These are phyloP conservation scores for Anas platyrhynchos DNA, from an alignment of 2,113 vertebrate species.

Conservation along the genomic window DNA sequence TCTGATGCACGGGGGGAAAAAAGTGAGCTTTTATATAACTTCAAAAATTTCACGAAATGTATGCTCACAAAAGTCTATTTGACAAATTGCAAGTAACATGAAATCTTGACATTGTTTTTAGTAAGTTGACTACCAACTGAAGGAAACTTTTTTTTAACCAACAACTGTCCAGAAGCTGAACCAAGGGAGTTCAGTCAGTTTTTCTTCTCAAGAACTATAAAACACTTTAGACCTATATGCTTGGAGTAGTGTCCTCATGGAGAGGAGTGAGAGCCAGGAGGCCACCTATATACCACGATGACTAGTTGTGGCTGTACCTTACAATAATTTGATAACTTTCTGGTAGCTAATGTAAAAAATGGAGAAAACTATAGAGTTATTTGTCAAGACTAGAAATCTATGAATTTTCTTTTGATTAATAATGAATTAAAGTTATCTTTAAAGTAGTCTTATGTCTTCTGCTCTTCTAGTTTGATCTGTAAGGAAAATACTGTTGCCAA, in stretches of 20 bases:
- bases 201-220: constrained; percentile 22
- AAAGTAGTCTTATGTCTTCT: background rate
- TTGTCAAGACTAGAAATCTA: background rate
- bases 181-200: constrained; percentile 12
- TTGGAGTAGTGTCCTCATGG: background rate
- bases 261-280: background rate
- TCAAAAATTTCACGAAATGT: background rate
- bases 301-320: background rate
- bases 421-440: background rate
- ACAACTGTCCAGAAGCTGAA: background rate
- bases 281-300: background rate
- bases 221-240: background rate
- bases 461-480: background rate
- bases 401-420: background rate
- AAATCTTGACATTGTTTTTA: background rate
- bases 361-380: background rate
- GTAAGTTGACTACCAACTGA: background rate
- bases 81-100: background rate
- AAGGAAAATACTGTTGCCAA: background rate
- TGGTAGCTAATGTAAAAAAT: background rate
- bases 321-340: background rate
- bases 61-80: background rate
- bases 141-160: background rate
- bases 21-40: background rate
- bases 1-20: background rate